These are phyloP conservation scores for Esperia sulphurella DNA, from an alignment of 2,888 invertebrate genomes.

Conservation along the genomic window DNA sequence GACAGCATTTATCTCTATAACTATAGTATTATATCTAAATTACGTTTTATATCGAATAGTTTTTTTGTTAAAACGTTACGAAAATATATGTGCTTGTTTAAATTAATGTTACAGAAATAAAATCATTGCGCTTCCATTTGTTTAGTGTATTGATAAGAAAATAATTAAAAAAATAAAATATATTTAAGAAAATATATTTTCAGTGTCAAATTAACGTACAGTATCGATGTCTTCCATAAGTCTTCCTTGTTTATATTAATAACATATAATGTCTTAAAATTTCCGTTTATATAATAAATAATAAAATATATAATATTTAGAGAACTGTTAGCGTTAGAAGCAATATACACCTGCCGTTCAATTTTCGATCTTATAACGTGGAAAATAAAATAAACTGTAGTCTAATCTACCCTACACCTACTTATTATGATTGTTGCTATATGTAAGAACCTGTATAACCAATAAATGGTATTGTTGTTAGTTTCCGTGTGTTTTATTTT, in stretches of 20 bases:
- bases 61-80: conserved; percentile 7
- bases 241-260: conserved; percentile 30
- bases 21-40: too few species aligned
- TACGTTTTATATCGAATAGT: conserved; percentile 2
- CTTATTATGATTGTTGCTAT: conserved; percentile 65
- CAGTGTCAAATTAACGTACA: conserved; percentile 51
- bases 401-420: too few species aligned
- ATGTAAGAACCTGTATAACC: conserved; percentile 74
- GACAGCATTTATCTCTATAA: too few species aligned
- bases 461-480: conserved; percentile 78
- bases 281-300: conserved; percentile 13
- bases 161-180: neutral
- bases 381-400: too few species aligned
- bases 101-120: neutral
- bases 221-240: conserved; percentile 43
- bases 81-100: neutral
- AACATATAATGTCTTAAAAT: conserved; percentile 16
- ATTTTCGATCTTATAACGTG: conserved; percentile 47
- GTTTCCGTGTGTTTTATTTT: conserved; percentile 45
- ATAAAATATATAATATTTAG: conserved; percentile 8
- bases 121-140: conserved; percentile 38
- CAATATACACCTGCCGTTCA: conserved; percentile 45
- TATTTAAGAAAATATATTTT: conserved; percentile 51
- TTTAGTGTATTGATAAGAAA: neutral
- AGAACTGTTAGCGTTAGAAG: conserved; percentile 42